These are phyloP conservation scores for Uria aalge DNA, from an alignment of 2,113 vertebrate genomes.

Conservation along the genomic window DNA sequence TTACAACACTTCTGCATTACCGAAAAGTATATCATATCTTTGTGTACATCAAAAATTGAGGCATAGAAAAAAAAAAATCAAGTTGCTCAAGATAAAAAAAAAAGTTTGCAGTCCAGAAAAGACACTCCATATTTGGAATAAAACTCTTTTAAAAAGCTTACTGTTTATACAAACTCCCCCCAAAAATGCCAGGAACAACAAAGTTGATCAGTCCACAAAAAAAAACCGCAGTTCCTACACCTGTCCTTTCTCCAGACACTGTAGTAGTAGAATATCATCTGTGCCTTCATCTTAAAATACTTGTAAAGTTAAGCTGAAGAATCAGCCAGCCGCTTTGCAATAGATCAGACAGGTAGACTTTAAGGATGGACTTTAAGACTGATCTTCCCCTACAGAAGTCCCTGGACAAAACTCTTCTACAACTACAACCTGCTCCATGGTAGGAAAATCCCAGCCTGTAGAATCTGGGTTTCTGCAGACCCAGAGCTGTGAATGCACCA, in stretches of 20 bases:
- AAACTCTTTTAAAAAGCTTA: neutral
- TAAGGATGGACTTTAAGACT: neutral
- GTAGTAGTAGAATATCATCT: neutral
- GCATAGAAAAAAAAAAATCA: neutral
- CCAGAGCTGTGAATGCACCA: neutral
- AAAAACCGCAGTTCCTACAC: accelerated
- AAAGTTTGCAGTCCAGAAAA: neutral
- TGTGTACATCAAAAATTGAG: neutral
- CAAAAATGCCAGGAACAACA: neutral
- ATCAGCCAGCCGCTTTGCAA: neutral
- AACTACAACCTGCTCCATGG: accelerated
- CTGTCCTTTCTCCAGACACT: neutral
- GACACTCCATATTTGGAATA: neutral
- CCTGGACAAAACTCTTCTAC: neutral
- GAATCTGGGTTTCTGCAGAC: neutral
- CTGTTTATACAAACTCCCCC: neutral
- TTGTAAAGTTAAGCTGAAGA: neutral
- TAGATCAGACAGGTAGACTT: neutral
- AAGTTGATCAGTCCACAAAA: accelerated
- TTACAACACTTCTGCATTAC: neutral
- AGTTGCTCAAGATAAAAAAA: neutral
- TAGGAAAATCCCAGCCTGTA: neutral
- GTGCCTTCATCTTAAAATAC: neutral
- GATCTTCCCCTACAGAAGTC: neutral
- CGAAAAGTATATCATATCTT: neutral